A percentile compares a stretch with the other conserved stretches of the same genome.
Evolutionary conservation across 2,888 invertebrate genomes (phyloP).

Genomic region (Pilophorus perplexus): DNA sequence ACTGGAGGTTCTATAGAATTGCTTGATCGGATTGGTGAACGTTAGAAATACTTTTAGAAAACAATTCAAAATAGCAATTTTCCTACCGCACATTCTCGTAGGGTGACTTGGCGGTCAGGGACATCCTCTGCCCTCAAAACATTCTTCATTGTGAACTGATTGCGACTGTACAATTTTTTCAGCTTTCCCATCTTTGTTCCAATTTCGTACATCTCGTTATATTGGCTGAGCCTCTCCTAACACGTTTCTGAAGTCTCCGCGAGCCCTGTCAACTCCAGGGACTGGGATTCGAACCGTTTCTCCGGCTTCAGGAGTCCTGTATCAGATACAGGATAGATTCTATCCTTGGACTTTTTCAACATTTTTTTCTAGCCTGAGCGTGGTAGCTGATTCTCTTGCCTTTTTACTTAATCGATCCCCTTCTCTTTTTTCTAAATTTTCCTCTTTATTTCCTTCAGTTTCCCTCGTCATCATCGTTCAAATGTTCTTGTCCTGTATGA

Average conservation of each 20-base stretch:
- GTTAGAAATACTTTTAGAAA: not conserved
- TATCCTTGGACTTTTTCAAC: not conserved
- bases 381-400: no score
- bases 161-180: not conserved
- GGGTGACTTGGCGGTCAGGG: not conserved
- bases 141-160: not conserved
- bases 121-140: not conserved
- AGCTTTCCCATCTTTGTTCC: not conserved
- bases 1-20: not conserved
- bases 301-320: no score
- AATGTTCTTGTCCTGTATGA: no score
- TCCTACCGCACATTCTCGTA: not conserved
- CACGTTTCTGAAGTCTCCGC: no score
- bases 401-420: no score
- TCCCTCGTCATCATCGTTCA: no score
- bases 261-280: no score
- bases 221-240: not conserved
- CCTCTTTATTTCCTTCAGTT: no score
- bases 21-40: not conserved
- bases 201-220: not conserved
- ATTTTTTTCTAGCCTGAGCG: no score
- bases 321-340: no score
- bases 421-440: no score
- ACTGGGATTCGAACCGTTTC: no score
- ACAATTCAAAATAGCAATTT: not conserved